Conservation (phyloP, 2,797 vertebrate species). For the Rhinoraja longicauda region DNA sequence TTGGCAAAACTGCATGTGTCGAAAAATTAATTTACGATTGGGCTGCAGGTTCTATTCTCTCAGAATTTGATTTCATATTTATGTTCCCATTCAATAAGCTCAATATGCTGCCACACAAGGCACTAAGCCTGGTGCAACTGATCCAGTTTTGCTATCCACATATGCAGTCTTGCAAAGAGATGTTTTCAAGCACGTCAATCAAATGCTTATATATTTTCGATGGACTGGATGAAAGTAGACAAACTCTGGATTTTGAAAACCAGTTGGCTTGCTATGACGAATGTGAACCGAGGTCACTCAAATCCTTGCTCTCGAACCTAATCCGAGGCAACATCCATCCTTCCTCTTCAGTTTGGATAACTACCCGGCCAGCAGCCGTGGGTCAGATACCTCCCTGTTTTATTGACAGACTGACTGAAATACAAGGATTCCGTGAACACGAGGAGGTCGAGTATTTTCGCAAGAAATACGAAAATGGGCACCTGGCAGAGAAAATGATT, state of each 20-base stretch:
- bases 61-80: constrained; percentile 35
- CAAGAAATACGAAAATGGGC: constrained; percentile 24
- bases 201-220: constrained; percentile 23
- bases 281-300: background rate
- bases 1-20: constrained; percentile 30
- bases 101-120: constrained; percentile 5
- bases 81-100: constrained; percentile 24
- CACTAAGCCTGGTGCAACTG: constrained; percentile 16
- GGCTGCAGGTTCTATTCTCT: background rate
- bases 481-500: constrained; percentile 5
- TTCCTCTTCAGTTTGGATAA: constrained; percentile 25
- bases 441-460: background rate
- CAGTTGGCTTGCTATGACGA: constrained; percentile 16
- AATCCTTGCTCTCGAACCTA: background rate
- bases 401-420: constrained; percentile 23
- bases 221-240: constrained; percentile 15
- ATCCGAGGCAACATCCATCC: constrained; percentile 32
- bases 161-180: constrained; percentile 6
- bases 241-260: background rate
- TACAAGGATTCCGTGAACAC: background rate
- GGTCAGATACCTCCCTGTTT: background rate
- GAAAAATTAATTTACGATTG: constrained; percentile 15
- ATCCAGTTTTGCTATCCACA: constrained; percentile 30
- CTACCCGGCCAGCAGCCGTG: background rate
- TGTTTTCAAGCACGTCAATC: background rate